Percentiles rank a stretch among this genome's conserved stretches.
Evolutionary conservation across 2,113 vertebrate species (phyloP).

Genomic region (Mustela lutreola): DNA sequence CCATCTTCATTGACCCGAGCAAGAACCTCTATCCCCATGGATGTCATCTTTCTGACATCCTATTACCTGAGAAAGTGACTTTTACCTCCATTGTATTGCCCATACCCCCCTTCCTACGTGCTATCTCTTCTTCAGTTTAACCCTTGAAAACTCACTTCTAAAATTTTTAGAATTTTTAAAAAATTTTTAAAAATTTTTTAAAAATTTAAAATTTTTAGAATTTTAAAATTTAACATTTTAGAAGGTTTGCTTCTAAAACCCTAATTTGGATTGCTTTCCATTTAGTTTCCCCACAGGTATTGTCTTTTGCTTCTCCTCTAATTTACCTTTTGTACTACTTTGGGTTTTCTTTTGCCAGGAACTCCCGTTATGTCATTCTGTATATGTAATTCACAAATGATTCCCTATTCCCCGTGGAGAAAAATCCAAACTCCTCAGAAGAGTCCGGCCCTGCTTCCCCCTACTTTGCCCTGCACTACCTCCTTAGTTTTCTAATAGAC

Average conservation of each 20-base stretch:
- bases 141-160: not conserved
- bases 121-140: not conserved
- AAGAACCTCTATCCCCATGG: not conserved
- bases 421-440: not conserved
- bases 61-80: not conserved
- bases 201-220: not conserved
- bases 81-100: fast-evolving
- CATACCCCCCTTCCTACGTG: not conserved
- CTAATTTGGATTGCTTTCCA: not conserved
- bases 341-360: not conserved
- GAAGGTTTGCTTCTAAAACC: not conserved
- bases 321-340: not conserved
- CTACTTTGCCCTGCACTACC: not conserved
- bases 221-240: too few species aligned
- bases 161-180: not conserved
- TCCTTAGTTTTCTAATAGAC: not conserved
- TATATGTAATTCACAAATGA: not conserved
- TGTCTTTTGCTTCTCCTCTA: not conserved
- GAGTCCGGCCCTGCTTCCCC: not conserved
- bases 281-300: not conserved
- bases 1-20: not conserved
- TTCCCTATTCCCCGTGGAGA: not conserved
- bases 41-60: not conserved
- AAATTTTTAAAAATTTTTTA: too few species aligned
- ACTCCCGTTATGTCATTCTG: not conserved